Evolutionary conservation across 2,113 vertebrate genomes (phyloP).

Genomic region (Laterallus jamaicensis): DNA sequence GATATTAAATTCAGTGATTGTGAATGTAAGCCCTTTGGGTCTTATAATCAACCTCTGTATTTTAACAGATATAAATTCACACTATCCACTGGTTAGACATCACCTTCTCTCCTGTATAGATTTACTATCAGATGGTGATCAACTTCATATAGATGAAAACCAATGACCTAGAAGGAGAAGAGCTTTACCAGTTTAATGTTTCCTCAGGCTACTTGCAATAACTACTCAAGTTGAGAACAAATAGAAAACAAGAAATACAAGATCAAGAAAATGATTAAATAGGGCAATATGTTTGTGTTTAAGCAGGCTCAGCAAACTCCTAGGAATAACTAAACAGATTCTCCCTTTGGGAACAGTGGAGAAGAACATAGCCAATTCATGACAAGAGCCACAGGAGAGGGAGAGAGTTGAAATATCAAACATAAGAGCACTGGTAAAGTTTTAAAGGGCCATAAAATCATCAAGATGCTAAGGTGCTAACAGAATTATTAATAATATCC

Average conservation of each 20-base stretch:
- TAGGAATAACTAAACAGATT: slow-evolving; percentile 20
- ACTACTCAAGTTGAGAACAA: slow-evolving; percentile 10
- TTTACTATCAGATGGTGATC: slow-evolving; percentile 19
- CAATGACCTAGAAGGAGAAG: slow-evolving; percentile 1
- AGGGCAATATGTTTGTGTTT: slow-evolving; percentile 41
- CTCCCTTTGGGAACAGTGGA: neutral
- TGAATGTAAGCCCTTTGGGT: neutral
- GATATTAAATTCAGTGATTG: neutral
- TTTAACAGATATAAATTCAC: slow-evolving; percentile 18
- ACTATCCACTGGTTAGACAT: neutral
- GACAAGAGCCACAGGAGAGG: neutral
- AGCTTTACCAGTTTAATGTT: neutral
- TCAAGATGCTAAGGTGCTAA: neutral
- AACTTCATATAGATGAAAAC: slow-evolving; percentile 18
- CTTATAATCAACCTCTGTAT: neutral
- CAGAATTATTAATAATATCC: neutral
- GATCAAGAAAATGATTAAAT: slow-evolving; percentile 43
- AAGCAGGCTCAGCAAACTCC: slow-evolving; percentile 14
- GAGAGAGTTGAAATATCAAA: neutral
- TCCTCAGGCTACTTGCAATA: slow-evolving; percentile 2
- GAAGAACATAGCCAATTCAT: neutral
- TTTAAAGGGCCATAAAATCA: neutral
- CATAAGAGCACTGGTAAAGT: neutral
- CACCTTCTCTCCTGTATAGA: neutral
- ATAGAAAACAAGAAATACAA: slow-evolving; percentile 48